Base-by-base conservation (phyloP, 2,888 invertebrate genomes). In the Campoletis raptor region DNA sequence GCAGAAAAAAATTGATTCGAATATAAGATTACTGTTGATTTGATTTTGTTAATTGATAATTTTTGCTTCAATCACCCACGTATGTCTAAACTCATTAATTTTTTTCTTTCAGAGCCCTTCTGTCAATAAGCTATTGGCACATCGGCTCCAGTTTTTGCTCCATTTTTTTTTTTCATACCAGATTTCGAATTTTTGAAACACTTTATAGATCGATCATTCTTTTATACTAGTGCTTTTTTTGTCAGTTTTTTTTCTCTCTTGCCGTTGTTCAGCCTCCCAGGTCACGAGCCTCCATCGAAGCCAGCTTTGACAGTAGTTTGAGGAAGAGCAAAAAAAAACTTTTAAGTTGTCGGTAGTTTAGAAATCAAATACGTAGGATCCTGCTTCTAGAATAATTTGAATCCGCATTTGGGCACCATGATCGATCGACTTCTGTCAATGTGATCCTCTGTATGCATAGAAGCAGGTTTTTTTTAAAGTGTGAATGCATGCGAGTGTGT, bases 381-480 rank as follows among this genome's bases (percentile, higher is more conserved):
- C 24, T 66, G 81, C 61, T 48, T 74, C 67, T 37, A 89, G 86
- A 88, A 86, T 90, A 89, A 92, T 91, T 91, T 87, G 88, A 90
- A 91, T 89, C 90, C 88, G 87, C 69, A 57, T 37, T 40, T 69
- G 30, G 91, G 90, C 10, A 85, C 88, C 85, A 86, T 77, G 90
- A 88, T 90, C 91, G 90, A 91, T 91, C 87, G 87, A 81, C 85
- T 88, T 87, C 15, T 18, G 10, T 69, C 21, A 12, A 21, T 45
- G 42, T 21, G 42, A 12, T 69, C 45, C 0, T 48, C 8, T 42
- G 24, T 30, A 15, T 30, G 30, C 61, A 37, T 48, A 0, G 45
- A 67, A 37, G 42, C 40, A 15, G n/a, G 15, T 61, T 30, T 57
- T 57, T 54, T 61, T 30, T 24, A 0, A 15, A 12, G 30, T 48